These are phyloP conservation scores for Andrena praecox DNA, from an alignment of 2,888 invertebrate species.

Conservation along the genomic window DNA sequence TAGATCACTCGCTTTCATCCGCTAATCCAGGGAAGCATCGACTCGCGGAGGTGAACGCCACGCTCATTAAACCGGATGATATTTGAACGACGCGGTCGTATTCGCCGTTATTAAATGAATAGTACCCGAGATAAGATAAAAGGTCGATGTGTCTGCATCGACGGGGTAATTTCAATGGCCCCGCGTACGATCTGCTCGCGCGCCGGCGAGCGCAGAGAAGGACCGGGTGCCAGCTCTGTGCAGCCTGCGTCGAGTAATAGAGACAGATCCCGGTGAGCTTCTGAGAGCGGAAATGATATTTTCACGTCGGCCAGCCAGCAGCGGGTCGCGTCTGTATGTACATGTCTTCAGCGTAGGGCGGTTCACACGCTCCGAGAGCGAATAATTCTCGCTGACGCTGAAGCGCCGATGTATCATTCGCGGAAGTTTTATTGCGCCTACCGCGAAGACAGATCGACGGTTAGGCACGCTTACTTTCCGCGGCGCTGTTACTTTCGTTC, in stretches of 20 bases:
- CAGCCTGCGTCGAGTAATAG: slow-evolving; percentile 55
- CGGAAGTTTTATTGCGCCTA: slow-evolving; percentile 58
- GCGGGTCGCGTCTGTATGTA: slow-evolving; percentile 4
- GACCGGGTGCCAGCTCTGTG: slow-evolving; percentile 29
- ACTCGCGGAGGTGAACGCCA: neutral
- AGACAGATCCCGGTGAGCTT: slow-evolving; percentile 57
- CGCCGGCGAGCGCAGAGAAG: neutral
- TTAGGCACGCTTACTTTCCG: slow-evolving; percentile 38
- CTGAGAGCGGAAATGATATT: slow-evolving; percentile 68
- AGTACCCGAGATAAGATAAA: slow-evolving; percentile 45
- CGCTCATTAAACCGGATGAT: slow-evolving; percentile 10
- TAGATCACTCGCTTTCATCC: slow-evolving; percentile 14
- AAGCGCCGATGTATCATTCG: slow-evolving; percentile 62
- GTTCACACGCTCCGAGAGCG: slow-evolving; percentile 60
- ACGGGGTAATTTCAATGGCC: slow-evolving; percentile 55
- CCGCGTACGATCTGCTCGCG: slow-evolving; percentile 2
- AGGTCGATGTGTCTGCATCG: slow-evolving; percentile 42
- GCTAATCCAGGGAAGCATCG: neutral
- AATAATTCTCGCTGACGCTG: slow-evolving; percentile 66
- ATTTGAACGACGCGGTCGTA: slow-evolving; percentile 15
- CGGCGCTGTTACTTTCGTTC: slow-evolving; percentile 45
- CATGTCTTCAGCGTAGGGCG: slow-evolving; percentile 19
- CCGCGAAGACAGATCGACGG: slow-evolving; percentile 55
- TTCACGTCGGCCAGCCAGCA: slow-evolving; percentile 54
- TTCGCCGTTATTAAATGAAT: slow-evolving; percentile 76